Conservation (phyloP, 2,797 vertebrate genomes). For the Capromys pilorides region DNA sequence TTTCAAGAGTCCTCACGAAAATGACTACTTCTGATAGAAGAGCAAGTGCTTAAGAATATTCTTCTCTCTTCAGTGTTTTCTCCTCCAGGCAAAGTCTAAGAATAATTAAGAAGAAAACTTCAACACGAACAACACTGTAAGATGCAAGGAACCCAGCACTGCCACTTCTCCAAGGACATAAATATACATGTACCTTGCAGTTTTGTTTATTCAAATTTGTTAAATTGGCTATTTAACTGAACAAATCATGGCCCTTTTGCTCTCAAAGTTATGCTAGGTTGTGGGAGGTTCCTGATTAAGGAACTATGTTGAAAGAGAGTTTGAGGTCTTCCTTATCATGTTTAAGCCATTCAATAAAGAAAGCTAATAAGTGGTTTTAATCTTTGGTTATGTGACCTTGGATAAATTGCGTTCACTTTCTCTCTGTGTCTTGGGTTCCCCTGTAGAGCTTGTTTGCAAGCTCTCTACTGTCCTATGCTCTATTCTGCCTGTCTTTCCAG, state of each 20-base stretch:
- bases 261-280: background rate
- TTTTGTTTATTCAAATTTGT: background rate
- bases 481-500: background rate
- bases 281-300: background rate
- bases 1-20: background rate
- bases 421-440: background rate
- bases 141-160: background rate
- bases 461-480: fast-evolving
- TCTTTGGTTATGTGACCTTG: too few relatives aligned
- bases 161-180: background rate
- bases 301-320: background rate
- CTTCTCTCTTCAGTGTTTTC: background rate
- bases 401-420: background rate
- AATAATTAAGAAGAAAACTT: slow-evolving; percentile 5
- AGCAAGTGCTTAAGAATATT: background rate
- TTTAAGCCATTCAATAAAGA: background rate
- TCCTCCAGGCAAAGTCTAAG: background rate
- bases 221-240: background rate
- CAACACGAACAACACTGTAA: background rate
- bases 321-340: background rate
- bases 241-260: background rate
- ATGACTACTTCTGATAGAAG: background rate
- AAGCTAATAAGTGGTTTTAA: background rate
- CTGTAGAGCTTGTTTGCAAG: fast-evolving
- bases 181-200: background rate